A percentile compares a stretch with the other conserved stretches of the same genome.
Evolutionary conservation across 2,797 vertebrate species (phyloP).

Genomic region (Nannoperca australis): DNA sequence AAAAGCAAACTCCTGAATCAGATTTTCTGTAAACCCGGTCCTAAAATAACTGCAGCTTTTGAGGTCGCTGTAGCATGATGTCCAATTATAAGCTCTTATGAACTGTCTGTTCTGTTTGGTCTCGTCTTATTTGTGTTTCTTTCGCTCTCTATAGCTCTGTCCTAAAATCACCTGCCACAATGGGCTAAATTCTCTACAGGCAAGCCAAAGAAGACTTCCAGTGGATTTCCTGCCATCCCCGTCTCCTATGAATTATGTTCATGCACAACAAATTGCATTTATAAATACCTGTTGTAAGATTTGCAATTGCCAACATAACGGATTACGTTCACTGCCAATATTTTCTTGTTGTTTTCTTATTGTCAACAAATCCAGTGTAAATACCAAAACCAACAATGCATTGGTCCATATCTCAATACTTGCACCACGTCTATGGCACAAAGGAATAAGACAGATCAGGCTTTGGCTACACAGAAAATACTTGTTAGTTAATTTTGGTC

Average conservation of each 20-base stretch:
- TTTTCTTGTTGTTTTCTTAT: not conserved
- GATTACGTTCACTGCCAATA: not conserved
- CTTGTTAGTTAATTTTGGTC: not conserved
- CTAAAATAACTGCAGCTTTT: slow-evolving; percentile 20
- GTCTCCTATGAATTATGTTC: not conserved
- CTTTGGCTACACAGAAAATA: not conserved
- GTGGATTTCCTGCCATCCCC: not conserved
- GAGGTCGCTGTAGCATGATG: not conserved
- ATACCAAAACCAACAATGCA: too few species aligned
- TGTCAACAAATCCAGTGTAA: too few species aligned
- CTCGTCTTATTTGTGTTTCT: slow-evolving; percentile 9
- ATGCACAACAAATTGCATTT: not conserved
- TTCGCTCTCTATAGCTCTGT: not conserved
- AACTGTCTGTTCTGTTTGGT: not conserved
- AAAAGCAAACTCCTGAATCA: slow-evolving; percentile 20
- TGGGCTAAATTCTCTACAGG: not conserved
- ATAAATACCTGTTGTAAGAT: not conserved
- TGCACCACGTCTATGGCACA: not conserved
- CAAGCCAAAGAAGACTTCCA: not conserved
- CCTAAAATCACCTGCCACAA: not conserved
- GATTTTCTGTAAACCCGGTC: not conserved
- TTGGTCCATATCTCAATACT: too few species aligned
- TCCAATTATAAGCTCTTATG: not conserved
- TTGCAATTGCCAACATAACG: not conserved
- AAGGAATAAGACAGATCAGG: too few species aligned